Evolutionary conservation across 2,888 invertebrate genomes (phyloP), one percentile per base, ranked within the genome.

Genomic region (Girardia tigrina): DNA sequence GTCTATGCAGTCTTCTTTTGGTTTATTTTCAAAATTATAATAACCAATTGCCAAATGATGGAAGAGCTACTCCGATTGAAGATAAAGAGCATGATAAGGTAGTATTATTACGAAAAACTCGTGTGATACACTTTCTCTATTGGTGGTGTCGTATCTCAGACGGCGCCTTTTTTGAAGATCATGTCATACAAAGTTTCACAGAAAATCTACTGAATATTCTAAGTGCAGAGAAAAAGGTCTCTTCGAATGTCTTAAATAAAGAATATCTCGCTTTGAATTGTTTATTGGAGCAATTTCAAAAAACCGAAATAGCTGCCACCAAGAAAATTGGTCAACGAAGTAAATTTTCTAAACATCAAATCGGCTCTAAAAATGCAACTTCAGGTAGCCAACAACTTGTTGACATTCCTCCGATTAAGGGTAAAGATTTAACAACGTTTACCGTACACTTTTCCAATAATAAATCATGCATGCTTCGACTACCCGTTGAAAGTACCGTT

Each of bases 61-160:
- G 29, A 12, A 14, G 27, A 28, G 42, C 28, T 6, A 28, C 75
- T 71, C 28, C 70, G 1, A 26, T 70, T 70, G n/a, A 23, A 20
- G 75, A 75, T 75, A 23, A 20, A 26, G 75, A 75, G 14, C 28
- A 16, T 29, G 26, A 71, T 71, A 70, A 75, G 16, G 71, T 75
- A 16, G 23, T 71, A 16, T 70, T 56, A 16, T 14, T 70, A 76
- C 89, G 89, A 81, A 90, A 90, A 83, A 86, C 89, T 79, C 87
- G 90, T 78, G 90, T 91, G 16, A 88, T 91, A 71, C 88, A 89
- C 79, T 91, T 91, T 84, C 88, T 90, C 74, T 88, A 89, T 80
- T 87, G 88, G 80, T 91, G 91, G 91, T 88, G 89, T 70, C 86
- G 87, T 78, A 88, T 90, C 1, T 88, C 90, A 73, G 86, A 89